These are phyloP conservation scores for Zaprionus camerounensis DNA, from an alignment of 1,140 invertebrate genomes.

Conservation along the genomic window DNA sequence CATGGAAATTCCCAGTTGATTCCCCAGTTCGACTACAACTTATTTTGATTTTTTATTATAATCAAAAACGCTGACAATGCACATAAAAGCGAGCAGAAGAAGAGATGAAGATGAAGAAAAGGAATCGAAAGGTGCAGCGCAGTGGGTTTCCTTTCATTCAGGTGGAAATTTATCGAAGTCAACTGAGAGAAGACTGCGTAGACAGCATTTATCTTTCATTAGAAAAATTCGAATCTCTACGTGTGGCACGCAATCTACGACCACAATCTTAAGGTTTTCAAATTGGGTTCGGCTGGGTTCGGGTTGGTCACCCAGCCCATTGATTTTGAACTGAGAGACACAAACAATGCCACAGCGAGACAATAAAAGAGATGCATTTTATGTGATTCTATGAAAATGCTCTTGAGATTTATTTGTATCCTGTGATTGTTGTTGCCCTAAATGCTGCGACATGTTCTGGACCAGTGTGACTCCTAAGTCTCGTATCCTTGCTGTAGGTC, in stretches of 20 bases:
- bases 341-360: slow-evolving; percentile 14
- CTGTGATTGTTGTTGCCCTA: slow-evolving; percentile 28
- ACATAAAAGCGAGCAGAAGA: slow-evolving; percentile 26
- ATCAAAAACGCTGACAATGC: slow-evolving; percentile 63
- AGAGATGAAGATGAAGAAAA: slow-evolving; percentile 10
- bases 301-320: slow-evolving; percentile 29
- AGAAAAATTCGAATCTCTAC: slow-evolving; percentile 80
- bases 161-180: slow-evolving; percentile 64
- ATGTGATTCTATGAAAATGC: slow-evolving; percentile 58
- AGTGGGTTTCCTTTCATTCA: slow-evolving; percentile 62
- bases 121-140: slow-evolving; percentile 61
- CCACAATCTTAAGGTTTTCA: slow-evolving; percentile 66
- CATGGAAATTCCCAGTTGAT: slow-evolving; percentile 24
- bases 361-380: slow-evolving; percentile 61
- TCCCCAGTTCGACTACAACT: slow-evolving; percentile 59
- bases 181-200: slow-evolving; percentile 23
- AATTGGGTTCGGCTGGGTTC: slow-evolving; percentile 3
- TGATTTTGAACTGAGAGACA: slow-evolving; percentile 8
- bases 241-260: slow-evolving; percentile 76
- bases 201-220: slow-evolving; percentile 77
- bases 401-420: slow-evolving; percentile 34
- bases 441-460: slow-evolving; percentile 45
- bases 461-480: slow-evolving; percentile 6
- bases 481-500: slow-evolving; percentile 70
- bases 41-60: slow-evolving; percentile 76